Conservation (phyloP, 1,140 invertebrate species). For the Drosophila pseudoobscura region DNA sequence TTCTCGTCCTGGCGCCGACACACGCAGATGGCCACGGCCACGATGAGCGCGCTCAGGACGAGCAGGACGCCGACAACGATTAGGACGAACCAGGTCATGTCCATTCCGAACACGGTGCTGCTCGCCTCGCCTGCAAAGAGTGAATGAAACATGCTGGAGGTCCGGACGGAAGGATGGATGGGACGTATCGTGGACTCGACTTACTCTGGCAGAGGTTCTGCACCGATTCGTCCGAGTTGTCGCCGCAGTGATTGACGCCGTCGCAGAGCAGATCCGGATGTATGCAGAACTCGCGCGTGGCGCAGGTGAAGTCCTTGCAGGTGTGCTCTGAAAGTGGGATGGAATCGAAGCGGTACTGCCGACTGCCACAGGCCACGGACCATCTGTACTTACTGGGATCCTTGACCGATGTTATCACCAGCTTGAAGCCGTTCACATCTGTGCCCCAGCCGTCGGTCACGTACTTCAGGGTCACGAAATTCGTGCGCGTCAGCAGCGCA, state of each 20-base stretch:
- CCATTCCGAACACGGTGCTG: constrained; percentile 89
- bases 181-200: too few relatives aligned
- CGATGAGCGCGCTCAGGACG: constrained; percentile 87
- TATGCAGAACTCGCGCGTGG: constrained; percentile 94
- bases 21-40: constrained; percentile 88
- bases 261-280: constrained; percentile 94
- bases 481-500: constrained; percentile 94
- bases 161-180: too few relatives aligned
- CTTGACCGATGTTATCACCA: constrained; percentile 96
- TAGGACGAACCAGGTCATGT: constrained; percentile 89
- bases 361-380: background rate
- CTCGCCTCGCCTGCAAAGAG: constrained; percentile 87
- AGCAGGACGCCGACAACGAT: constrained; percentile 88
- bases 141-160: too few relatives aligned
- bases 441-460: constrained; percentile 96
- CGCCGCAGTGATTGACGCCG: constrained; percentile 95
- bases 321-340: constrained; percentile 88
- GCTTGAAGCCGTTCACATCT: constrained; percentile 94
- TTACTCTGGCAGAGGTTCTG: constrained; percentile 92
- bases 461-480: constrained; percentile 96
- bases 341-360: background rate
- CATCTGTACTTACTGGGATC: constrained; percentile 91
- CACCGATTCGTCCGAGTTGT: constrained; percentile 94
- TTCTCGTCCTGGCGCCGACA: constrained; percentile 87
- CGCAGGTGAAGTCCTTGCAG: constrained; percentile 94